Evolutionary conservation across 2,888 invertebrate genomes (phyloP).

Genomic region (Epinotia brunnichana): DNA sequence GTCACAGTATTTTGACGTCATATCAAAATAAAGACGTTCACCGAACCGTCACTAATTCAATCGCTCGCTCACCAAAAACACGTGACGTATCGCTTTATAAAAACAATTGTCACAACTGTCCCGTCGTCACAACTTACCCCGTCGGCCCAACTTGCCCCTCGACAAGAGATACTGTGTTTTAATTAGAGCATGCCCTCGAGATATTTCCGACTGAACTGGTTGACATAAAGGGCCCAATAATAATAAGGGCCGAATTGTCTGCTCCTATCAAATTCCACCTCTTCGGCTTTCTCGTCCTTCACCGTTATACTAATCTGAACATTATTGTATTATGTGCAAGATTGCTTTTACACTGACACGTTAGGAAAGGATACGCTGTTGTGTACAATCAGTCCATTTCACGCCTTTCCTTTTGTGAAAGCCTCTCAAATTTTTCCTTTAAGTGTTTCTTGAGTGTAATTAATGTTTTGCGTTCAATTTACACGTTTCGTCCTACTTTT

Average conservation of each 20-base stretch:
- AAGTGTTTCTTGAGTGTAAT: conserved; percentile 22
- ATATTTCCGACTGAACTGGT: conserved; percentile 36
- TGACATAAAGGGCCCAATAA: conserved; percentile 40
- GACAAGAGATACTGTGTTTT: conserved; percentile 24
- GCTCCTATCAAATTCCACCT: conserved; percentile 22
- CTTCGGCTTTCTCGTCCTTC: not conserved
- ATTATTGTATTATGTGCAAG: not conserved
- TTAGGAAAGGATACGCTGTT: not conserved
- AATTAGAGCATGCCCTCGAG: conserved; percentile 27
- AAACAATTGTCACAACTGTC: conserved; percentile 17
- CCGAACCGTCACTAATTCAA: not conserved
- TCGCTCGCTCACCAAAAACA: not conserved
- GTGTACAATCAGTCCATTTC: conserved; percentile 13
- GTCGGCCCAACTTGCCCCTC: not conserved
- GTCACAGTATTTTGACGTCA: too few relatives aligned
- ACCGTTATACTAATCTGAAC: not conserved
- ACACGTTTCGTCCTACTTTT: not conserved
- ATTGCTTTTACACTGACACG: not conserved
- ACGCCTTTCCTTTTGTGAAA: conserved; percentile 34
- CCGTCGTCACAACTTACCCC: conserved; percentile 5
- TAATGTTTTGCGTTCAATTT: conserved; percentile 28
- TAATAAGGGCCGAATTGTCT: conserved; percentile 36
- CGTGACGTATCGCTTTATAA: too few relatives aligned
- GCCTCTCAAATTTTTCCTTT: conserved; percentile 29
- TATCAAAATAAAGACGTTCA: too few relatives aligned